Evolutionary conservation across 1,140 invertebrate genomes (phyloP).

Genomic region (Cherax quadricarinatus): DNA sequence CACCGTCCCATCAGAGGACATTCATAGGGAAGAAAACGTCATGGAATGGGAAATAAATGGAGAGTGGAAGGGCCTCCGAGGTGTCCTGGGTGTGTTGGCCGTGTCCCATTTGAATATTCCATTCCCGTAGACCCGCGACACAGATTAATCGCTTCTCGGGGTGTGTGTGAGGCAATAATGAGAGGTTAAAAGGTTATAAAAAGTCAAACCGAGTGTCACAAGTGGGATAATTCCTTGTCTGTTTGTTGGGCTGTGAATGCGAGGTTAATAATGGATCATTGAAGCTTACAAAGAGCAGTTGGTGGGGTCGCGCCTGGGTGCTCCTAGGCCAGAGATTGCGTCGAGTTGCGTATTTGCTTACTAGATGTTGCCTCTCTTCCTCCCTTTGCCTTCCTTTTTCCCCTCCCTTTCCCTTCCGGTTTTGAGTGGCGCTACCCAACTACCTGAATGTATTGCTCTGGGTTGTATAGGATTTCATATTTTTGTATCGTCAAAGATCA

Average conservation of each 20-base stretch:
- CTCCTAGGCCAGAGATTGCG: no score
- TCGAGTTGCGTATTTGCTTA: no score
- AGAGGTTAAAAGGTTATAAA: slow-evolving; percentile 61
- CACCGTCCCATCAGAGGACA: slow-evolving; percentile 23
- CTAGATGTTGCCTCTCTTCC: no score
- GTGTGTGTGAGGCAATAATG: slow-evolving; percentile 36
- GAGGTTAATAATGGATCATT: background rate
- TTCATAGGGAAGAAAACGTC: slow-evolving; percentile 31
- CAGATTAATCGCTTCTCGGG: slow-evolving; percentile 19
- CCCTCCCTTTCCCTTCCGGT: no score
- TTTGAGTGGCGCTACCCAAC: no score
- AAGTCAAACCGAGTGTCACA: slow-evolving; percentile 17
- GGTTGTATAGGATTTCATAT: no score
- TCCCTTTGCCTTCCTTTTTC: no score
- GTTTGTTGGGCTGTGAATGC: background rate
- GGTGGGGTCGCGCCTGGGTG: background rate
- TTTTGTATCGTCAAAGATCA: no score
- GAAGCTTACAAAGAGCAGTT: background rate
- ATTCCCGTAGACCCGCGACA: slow-evolving; percentile 11
- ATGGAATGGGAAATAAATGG: slow-evolving; percentile 19
- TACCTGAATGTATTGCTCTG: no score
- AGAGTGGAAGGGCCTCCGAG: background rate
- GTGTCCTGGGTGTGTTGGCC: background rate
- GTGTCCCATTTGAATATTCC: slow-evolving; percentile 39
- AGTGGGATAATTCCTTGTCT: background rate